Conservation (phyloP, 2,797 vertebrate species). For the Gobionotothen gibberifrons region DNA sequence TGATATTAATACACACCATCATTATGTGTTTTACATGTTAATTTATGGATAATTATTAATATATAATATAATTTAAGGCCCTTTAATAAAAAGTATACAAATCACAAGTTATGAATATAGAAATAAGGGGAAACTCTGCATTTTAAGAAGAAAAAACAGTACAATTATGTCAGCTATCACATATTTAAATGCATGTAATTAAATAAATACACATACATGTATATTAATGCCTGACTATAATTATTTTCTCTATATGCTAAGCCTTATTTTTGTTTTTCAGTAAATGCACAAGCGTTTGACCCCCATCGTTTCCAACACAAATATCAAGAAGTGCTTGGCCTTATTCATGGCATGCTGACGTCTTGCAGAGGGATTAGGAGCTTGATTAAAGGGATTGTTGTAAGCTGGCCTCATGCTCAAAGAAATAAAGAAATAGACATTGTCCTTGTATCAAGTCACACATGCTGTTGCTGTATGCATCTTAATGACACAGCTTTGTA, state of each 20-base stretch:
- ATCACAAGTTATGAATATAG: not conserved
- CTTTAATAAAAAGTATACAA: not conserved
- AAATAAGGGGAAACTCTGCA: not conserved
- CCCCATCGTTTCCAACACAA: constrained; percentile 54
- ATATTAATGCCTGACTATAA: not conserved
- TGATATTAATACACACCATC: not conserved
- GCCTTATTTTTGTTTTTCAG: constrained; percentile 13
- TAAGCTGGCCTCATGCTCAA: constrained; percentile 74
- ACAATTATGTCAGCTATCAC: not conserved
- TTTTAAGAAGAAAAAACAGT: not conserved
- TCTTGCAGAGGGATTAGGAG: constrained; percentile 81
- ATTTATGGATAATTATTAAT: constrained; percentile 23
- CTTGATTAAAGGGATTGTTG: constrained; percentile 82
- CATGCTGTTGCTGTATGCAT: constrained; percentile 43
- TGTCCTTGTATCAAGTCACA: constrained; percentile 55
- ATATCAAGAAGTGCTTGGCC: constrained; percentile 71
- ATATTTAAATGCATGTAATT: not conserved
- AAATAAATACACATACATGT: not conserved
- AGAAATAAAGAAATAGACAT: constrained; percentile 76
- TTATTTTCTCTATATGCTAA: not conserved
- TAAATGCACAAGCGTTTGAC: constrained; percentile 38
- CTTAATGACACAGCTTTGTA: constrained; percentile 20
- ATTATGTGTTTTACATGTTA: constrained; percentile 43
- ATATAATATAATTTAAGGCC: not conserved
- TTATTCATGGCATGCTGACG: constrained; percentile 77